phyloP scores from a whole-genome alignment of 2,113 vertebrate genomes.

The Psittacus erithacus region DNA sequence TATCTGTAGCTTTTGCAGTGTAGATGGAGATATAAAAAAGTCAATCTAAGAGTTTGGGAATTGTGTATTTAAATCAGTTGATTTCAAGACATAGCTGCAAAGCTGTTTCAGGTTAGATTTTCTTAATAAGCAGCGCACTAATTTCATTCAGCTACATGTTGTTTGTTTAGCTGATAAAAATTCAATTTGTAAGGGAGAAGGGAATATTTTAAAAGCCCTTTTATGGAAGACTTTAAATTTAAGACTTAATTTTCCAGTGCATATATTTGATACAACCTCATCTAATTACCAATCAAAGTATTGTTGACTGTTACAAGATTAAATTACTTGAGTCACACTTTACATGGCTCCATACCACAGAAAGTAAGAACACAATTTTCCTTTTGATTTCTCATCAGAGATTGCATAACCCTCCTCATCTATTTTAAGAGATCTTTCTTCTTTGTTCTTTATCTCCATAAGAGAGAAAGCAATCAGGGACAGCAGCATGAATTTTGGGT shows the following conservation, averaged over 20 bases:
- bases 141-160: neutral
- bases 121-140: neutral
- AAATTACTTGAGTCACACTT: accelerated
- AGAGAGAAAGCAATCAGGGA: neutral
- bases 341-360: neutral
- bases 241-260: neutral
- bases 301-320: neutral
- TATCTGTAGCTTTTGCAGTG: neutral
- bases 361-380: neutral
- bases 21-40: neutral
- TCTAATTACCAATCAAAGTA: neutral
- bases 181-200: neutral
- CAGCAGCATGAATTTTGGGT: accelerated
- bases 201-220: neutral
- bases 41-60: neutral
- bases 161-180: neutral
- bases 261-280: neutral
- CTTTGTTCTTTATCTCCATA: neutral
- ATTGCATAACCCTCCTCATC: neutral
- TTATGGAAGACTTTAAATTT: neutral
- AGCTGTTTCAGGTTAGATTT: neutral
- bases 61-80: neutral
- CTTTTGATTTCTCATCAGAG: neutral
- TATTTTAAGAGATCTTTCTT: neutral
- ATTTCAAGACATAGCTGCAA: neutral